Evolutionary conservation across 1,140 invertebrate species (phyloP).

Genomic region (Conopomorpha cramerella): DNA sequence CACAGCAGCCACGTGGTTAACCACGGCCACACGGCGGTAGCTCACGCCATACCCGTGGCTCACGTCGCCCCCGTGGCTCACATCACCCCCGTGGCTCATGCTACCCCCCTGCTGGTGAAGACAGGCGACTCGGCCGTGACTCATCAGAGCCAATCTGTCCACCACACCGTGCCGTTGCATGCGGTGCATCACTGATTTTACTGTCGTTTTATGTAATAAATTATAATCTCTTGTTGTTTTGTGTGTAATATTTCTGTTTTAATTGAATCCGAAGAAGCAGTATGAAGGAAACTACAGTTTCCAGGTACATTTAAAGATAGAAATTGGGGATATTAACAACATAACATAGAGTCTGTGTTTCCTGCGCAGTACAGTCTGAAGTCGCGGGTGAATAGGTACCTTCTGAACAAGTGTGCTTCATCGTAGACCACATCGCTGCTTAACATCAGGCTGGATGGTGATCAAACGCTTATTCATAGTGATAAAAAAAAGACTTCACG

Average conservation of each 20-base stretch:
- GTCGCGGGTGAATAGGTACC: too few species aligned
- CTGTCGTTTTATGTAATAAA: constrained; percentile 6
- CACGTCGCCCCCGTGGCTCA: constrained; percentile 21
- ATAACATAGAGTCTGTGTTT: too few species aligned
- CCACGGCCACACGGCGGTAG: constrained; percentile 13
- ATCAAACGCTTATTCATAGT: too few species aligned
- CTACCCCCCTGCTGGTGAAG: constrained; percentile 21
- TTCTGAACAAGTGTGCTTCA: too few species aligned
- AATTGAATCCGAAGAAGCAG: background rate
- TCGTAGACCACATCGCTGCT: too few species aligned
- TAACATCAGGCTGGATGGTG: too few species aligned
- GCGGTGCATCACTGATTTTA: constrained; percentile 8
- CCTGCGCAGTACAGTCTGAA: too few species aligned
- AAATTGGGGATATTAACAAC: too few species aligned
- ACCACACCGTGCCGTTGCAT: constrained; percentile 27
- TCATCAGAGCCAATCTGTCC: constrained; percentile 28
- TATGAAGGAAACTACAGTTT: too few species aligned
- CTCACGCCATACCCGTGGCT: constrained; percentile 25
- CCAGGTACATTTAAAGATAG: too few species aligned
- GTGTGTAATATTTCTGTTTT: background rate
- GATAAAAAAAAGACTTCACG: too few species aligned
- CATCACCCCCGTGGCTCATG: constrained; percentile 18
- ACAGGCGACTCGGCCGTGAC: constrained; percentile 25
- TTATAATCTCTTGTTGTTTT: background rate
- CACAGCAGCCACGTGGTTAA: constrained; percentile 14